Conservation (phyloP, 2,888 invertebrate species). For the Noctuana brunneofusca region DNA sequence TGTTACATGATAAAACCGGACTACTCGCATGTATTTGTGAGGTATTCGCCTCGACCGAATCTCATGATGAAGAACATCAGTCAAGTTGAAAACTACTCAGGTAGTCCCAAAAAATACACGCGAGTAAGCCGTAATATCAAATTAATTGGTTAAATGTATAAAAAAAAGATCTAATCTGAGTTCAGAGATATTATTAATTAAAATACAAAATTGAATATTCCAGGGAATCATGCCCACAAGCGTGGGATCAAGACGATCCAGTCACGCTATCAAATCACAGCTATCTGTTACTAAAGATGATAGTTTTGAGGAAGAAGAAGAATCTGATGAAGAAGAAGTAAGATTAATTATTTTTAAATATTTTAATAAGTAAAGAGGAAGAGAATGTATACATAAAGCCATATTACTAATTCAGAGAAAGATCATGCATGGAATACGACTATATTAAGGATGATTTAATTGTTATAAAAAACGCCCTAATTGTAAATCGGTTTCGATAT, state of each 20-base stretch:
- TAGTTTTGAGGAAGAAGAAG: constrained; percentile 80
- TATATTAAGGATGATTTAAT: no score
- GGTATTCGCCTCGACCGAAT: no score
- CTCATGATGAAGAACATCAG: not conserved
- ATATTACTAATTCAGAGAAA: no score
- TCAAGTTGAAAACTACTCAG: not conserved
- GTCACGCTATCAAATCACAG: constrained; percentile 73
- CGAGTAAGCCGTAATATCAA: no score
- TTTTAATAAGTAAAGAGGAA: no score
- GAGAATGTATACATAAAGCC: no score
- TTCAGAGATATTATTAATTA: not conserved
- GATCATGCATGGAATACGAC: no score
- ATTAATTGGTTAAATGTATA: not conserved
- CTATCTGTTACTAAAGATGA: constrained; percentile 78
- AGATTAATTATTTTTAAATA: constrained; percentile 36
- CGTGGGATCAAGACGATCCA: constrained; percentile 76
- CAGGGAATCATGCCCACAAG: constrained; percentile 77
- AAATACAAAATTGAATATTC: not conserved
- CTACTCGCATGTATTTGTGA: no score
- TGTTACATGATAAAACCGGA: no score
- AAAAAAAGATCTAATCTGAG: not conserved
- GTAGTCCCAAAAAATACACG: no score
- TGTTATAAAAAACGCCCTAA: no score
- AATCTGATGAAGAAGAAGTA: constrained; percentile 77
- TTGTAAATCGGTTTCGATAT: no score